phyloP scores from a whole-genome alignment of 2,888 invertebrate genomes.

The Isotomurus palustris region DNA sequence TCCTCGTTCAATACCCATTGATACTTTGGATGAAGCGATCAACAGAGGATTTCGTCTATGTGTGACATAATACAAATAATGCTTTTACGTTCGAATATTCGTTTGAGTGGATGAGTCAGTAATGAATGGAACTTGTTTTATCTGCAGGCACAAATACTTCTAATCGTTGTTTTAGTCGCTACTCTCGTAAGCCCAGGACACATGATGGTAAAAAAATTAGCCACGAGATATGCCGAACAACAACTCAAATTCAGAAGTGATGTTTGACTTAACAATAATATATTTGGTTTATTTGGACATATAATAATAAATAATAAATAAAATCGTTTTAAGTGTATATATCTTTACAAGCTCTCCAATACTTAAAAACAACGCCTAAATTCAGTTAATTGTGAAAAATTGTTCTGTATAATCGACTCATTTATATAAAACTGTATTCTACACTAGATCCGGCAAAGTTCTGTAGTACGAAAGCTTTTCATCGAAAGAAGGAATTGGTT shows the following conservation, averaged over 20 bases:
- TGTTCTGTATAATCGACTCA: not conserved
- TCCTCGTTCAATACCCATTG: conserved; percentile 47
- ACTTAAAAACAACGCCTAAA: too few species aligned
- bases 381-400: not conserved
- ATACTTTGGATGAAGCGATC: conserved; percentile 46
- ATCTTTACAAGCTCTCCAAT: not conserved
- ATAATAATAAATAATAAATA: not conserved
- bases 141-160: conserved; percentile 38
- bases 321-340: not conserved
- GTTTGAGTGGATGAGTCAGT: too few species aligned
- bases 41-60: conserved; percentile 19
- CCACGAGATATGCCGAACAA: conserved; percentile 17
- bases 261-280: not conserved
- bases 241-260: conserved; percentile 4
- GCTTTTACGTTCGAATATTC: not conserved
- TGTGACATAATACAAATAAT: conserved; percentile 10
- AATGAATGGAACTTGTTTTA: not conserved
- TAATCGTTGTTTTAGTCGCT: conserved; percentile 28
- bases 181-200: conserved; percentile 39
- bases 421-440: not conserved
- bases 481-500: conserved; percentile 9
- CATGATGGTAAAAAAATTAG: conserved; percentile 28
- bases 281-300: not conserved
- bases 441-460: conserved; percentile 8
- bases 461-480: conserved; percentile 21